Base-by-base conservation (phyloP, 2,888 invertebrate species). In the Cosmia pyralina region DNA sequence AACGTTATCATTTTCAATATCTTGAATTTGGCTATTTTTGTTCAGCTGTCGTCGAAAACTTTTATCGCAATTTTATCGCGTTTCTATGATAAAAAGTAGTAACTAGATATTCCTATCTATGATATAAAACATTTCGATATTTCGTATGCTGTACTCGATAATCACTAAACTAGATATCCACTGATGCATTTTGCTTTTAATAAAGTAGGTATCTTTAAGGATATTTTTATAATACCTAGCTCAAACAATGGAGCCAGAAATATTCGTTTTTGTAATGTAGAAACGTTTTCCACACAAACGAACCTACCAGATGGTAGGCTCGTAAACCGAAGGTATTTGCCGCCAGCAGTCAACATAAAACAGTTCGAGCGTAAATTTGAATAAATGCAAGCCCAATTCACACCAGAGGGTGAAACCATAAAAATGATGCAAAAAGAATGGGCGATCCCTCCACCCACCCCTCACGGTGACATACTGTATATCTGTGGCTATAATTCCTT, bases 391-490 rank as follows among this genome's bases (percentile, higher is more conserved):
- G 83, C 79, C 50, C 79, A 81, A 88, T 90, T 90, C 88, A 86
- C 89, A 88, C 88, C 87, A 85, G 79, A 85, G 88, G 87, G 87
- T 72, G 93, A 91, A 90, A 84, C 90, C 91, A 82, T 92, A 92
- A 91, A 91, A 91, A 89, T 87, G 86, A 89, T 92, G 91, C 91
- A 92, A 90, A 91, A 89, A 87, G 66, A 80, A 78, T 75, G 67
- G 2, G 17, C 17, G 62, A 60, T 83, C 87, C 78, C 84, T 79
- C 81, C 76, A 66, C 74, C 78, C 79, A 57, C 71, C 71, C 62
- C 60, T 69, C 55, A 48, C 69, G 57, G 66, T 67, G 55, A 48
- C 57, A 60, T 57, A 64, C 53, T 38, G 41, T 71, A 57, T 66
- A 34, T 52, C 19, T 57, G 55, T 38, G 22, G 28, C 7, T 44